These are phyloP conservation scores for Drosophila villosipedis DNA, from an alignment of 2,888 invertebrate genomes.

Conservation along the genomic window DNA sequence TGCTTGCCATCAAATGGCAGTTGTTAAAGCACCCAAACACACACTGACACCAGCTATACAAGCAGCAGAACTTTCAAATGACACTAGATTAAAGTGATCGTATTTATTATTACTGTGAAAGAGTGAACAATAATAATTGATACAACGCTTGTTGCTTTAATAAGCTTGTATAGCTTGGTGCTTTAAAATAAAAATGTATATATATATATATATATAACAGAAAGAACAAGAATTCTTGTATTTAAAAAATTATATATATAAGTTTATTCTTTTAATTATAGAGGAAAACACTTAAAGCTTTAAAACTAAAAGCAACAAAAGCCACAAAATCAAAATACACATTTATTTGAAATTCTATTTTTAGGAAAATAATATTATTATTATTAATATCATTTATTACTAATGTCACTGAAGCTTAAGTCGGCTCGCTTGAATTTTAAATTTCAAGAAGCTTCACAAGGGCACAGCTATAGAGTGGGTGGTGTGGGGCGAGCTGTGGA, in stretches of 20 bases:
- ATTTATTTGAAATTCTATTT: not conserved
- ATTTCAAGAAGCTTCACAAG: slow-evolving; percentile 61
- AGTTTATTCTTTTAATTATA: not conserved
- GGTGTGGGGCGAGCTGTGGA: not conserved
- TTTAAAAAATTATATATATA: not conserved
- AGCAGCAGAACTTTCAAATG: not conserved
- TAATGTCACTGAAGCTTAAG: slow-evolving; percentile 7
- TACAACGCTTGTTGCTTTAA: not conserved
- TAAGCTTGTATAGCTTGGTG: not conserved
- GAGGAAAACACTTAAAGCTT: not conserved
- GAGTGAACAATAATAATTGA: not conserved
- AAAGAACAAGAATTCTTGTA: not conserved
- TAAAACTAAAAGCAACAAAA: not conserved
- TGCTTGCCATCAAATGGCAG: slow-evolving; percentile 35
- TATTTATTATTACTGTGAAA: not conserved
- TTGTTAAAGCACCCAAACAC: slow-evolving; percentile 16
- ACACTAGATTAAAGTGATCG: not conserved
- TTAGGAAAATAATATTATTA: not conserved
- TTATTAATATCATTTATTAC: not conserved
- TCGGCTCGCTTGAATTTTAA: slow-evolving; percentile 20
- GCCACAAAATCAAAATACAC: not conserved
- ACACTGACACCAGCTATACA: slow-evolving; percentile 38
- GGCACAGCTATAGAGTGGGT: slow-evolving; percentile 1
- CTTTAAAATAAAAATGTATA: not conserved
- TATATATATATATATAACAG: too few species aligned